Conservation (phyloP, 2,888 invertebrate species). For the Cremastobaeus sp. region DNA sequence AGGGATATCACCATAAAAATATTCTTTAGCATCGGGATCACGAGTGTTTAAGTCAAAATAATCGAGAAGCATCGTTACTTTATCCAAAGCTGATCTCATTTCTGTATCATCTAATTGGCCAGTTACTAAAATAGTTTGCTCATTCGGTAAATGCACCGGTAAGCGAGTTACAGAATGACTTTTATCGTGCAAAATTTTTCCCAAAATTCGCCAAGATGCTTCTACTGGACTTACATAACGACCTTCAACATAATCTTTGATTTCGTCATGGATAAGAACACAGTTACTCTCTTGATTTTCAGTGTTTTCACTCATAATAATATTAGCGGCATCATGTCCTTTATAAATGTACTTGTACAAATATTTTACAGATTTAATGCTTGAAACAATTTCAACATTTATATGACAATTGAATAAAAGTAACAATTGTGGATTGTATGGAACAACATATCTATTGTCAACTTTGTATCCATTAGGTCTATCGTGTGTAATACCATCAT, state of each 20-base stretch:
- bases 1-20: neutral
- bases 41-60: constrained; percentile 4
- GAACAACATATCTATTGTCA: constrained; percentile 49
- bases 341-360: constrained; percentile 67
- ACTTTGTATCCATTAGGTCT: neutral
- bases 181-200: constrained; percentile 12
- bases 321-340: constrained; percentile 45
- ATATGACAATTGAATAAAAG: constrained; percentile 61
- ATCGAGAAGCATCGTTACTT: constrained; percentile 3
- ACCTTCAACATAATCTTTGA: constrained; percentile 56
- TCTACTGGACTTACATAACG: constrained; percentile 61
- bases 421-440: constrained; percentile 1
- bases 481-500: neutral
- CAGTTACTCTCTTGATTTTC: neutral
- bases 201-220: constrained; percentile 5
- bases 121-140: neutral
- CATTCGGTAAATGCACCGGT: too few species aligned
- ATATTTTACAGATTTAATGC: constrained; percentile 65
- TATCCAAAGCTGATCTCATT: constrained; percentile 4
- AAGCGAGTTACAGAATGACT: too few species aligned
- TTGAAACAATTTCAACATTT: constrained; percentile 67
- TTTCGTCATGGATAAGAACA: constrained; percentile 61
- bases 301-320: neutral
- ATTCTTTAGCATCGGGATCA: constrained; percentile 1
- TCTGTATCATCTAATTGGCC: neutral